Evolutionary conservation across 2,113 vertebrate genomes (phyloP).

Genomic region (Gulo gulo): DNA sequence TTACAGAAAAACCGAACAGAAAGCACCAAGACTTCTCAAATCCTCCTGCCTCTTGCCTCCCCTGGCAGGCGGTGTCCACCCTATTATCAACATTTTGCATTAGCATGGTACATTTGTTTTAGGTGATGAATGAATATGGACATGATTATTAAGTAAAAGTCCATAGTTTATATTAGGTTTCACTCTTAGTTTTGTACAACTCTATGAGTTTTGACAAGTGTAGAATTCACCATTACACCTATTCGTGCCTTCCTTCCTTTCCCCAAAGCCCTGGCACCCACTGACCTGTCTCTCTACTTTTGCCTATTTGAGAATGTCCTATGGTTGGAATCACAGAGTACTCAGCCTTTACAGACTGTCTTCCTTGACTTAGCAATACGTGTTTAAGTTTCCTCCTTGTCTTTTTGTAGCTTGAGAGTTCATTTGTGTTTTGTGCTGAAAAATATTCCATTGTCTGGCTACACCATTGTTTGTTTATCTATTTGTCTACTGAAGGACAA

Average conservation of each 20-base stretch:
- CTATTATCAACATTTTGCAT: conserved; percentile 11
- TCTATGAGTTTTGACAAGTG: conserved; percentile 30
- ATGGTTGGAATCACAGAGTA: neutral
- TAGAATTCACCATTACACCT: neutral
- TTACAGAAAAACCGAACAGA: conserved; percentile 18
- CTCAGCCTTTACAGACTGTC: neutral
- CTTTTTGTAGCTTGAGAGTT: conserved; percentile 30
- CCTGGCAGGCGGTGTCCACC: neutral
- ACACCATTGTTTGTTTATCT: neutral
- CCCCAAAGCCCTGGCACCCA: neutral
- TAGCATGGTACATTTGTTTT: neutral
- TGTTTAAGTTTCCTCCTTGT: neutral
- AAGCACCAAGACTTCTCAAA: neutral
- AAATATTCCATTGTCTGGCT: conserved; percentile 31
- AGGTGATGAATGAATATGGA: conserved; percentile 15
- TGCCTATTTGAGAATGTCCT: conserved; percentile 20
- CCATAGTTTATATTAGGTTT: neutral
- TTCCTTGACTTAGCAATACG: conserved; percentile 21
- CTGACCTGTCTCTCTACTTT: neutral
- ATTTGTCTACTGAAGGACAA: neutral
- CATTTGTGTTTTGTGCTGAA: neutral
- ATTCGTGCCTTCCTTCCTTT: neutral
- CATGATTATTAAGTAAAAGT: neutral
- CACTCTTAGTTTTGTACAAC: neutral
- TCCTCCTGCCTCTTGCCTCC: neutral